Evolutionary conservation across 1,140 invertebrate species (phyloP).

Genomic region (Agrypnia vestita): DNA sequence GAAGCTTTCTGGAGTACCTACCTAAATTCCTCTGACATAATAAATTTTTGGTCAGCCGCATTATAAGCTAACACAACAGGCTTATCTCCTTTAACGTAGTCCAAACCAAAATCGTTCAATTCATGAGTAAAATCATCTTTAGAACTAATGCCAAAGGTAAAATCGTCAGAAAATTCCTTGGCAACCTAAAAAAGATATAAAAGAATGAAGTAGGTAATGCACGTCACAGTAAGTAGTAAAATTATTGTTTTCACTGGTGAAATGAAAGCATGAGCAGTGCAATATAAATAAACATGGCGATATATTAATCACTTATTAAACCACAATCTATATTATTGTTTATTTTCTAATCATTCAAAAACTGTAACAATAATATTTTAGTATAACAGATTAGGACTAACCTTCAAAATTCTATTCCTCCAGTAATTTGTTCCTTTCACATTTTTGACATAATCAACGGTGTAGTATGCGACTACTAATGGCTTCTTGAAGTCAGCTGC

Average conservation of each 20-base stretch:
- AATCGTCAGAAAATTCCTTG: slow-evolving; percentile 84
- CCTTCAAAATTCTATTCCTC: slow-evolving; percentile 96
- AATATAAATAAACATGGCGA: no score
- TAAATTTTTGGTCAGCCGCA: slow-evolving; percentile 90
- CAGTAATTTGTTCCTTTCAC: slow-evolving; percentile 99
- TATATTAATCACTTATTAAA: no score
- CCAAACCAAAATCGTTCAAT: slow-evolving; percentile 94
- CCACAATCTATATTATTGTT: no score
- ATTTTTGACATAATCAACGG: slow-evolving; percentile 97
- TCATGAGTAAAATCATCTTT: slow-evolving; percentile 96
- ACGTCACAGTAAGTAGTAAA: no score
- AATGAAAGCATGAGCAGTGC: no score
- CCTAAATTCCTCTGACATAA: slow-evolving; percentile 93
- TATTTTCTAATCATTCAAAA: no score
- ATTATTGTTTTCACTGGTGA: no score
- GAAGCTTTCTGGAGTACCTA: no score
- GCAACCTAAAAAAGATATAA: slow-evolving; percentile 77
- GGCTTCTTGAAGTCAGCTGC: slow-evolving; percentile 90
- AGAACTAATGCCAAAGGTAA: slow-evolving; percentile 92
- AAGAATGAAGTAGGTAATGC: not conserved
- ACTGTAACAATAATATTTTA: not conserved
- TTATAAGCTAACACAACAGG: slow-evolving; percentile 90
- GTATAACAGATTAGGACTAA: slow-evolving; percentile 55
- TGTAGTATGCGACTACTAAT: slow-evolving; percentile 93
- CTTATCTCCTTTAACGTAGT: slow-evolving; percentile 90